Percentiles rank a stretch among this genome's conserved stretches.
Conservation (phyloP, 2,797 vertebrate genomes). For the Artibeus jamaicensis region DNA sequence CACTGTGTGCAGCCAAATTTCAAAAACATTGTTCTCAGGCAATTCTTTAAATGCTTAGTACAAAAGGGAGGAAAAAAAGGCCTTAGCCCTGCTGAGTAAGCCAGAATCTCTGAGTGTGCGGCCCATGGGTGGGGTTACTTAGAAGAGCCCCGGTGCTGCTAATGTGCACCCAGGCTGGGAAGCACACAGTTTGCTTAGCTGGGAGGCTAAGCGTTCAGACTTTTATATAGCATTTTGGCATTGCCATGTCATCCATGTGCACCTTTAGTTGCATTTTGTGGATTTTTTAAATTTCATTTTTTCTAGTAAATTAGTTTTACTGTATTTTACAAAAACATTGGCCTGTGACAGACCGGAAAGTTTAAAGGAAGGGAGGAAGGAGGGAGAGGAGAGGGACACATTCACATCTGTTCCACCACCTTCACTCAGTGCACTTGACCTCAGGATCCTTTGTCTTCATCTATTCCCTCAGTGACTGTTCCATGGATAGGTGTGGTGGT, state of each 20-base stretch:
- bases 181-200: too few species aligned
- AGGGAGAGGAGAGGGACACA: neutral
- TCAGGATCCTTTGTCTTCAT: neutral
- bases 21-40: neutral
- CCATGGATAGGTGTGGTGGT: neutral
- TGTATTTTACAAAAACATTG: neutral
- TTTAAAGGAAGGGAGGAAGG: accelerated
- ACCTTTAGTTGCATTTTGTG: neutral
- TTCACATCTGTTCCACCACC: neutral
- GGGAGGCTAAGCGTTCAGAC: neutral
- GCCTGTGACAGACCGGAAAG: neutral
- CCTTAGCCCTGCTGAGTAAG: neutral
- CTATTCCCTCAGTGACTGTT: neutral
- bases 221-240: neutral
- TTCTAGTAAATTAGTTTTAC: neutral
- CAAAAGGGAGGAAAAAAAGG: neutral
- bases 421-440: neutral
- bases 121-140: neutral
- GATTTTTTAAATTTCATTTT: neutral
- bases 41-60: neutral
- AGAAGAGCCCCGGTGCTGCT: neutral
- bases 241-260: neutral
- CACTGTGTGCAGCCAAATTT: neutral
- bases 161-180: neutral
- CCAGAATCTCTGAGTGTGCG: neutral